Base-by-base conservation (phyloP, 2,113 vertebrate genomes). In the Cyphomyrus plagiostoma region DNA sequence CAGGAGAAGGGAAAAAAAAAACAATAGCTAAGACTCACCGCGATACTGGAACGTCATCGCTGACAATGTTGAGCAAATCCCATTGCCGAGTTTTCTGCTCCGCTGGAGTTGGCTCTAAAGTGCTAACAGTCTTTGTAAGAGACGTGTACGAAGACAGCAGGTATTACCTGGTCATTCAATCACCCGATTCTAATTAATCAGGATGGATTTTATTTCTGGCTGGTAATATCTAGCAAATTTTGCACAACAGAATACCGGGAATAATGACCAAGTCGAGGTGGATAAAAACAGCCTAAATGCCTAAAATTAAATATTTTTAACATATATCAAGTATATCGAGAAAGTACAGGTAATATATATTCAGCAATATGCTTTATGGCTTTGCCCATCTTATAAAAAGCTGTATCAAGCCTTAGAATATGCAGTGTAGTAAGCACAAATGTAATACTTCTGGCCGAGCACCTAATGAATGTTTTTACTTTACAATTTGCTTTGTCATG, bases 1-100 rank as follows among this genome's bases (percentile, higher is more conserved):
- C 95, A 95, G 94, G 93, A 95, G 94, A 94, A 91, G 90, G 93
- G 91, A 94, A 93, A 89, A 94, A 94, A 93, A 53, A 92, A 70
- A 86, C 86, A 89, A 90, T 49, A 19, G 50, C 30, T 42, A 88
- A 87, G 21, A 7, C 30, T 35, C 84, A 30, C 58, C 23, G 56
- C 9, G 42, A 42, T 85, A 66, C 21, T 15, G 42, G 15, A 80
- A 30, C 52, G 42, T 42, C 74, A 48, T n/a, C 45, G 42, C 56
- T 56, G 88, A 66, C 91, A 89, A 89, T n/a, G 17, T 23, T 3
- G 23, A 13, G 26, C 23, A 26, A 48, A 48, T 66, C 82, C 82
- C 15, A 85, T 10, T 62, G 30, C 13, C 3, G 42, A 45, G 42
- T 48, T 84, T 80, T 42, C 15, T 1, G 26, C 62, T 30, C 26